Evolutionary conservation across 2,113 vertebrate species (phyloP).

Genomic region (Perognathus longimembris): DNA sequence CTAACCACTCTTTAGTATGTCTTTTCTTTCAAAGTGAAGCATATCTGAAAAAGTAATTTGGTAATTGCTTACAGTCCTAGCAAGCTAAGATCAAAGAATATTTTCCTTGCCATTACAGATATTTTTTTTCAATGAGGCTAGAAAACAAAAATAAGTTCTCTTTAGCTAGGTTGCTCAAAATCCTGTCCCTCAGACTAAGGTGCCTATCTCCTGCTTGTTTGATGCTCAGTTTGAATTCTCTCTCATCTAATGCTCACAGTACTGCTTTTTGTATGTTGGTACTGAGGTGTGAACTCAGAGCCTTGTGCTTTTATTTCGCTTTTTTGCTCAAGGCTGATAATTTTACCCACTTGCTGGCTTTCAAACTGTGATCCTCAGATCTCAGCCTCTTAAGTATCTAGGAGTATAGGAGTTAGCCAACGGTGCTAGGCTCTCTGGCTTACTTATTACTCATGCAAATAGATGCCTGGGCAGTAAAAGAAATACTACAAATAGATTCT

Average conservation of each 20-base stretch:
- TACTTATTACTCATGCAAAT: background rate
- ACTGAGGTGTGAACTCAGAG: too few relatives aligned
- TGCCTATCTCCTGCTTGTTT: background rate
- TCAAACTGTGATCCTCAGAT: too few relatives aligned
- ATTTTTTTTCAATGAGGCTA: background rate
- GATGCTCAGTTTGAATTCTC: background rate
- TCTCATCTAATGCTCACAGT: background rate
- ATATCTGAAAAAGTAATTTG: background rate
- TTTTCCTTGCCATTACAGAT: background rate
- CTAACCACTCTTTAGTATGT: background rate
- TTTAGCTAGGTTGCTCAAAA: background rate
- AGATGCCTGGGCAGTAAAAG: background rate
- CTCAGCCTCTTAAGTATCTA: too few relatives aligned
- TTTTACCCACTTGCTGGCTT: too few relatives aligned
- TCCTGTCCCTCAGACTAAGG: background rate
- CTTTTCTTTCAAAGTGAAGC: conserved; percentile 31
- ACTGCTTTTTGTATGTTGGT: too few relatives aligned
- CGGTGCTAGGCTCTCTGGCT: background rate
- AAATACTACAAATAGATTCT: background rate
- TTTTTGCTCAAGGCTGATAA: too few relatives aligned
- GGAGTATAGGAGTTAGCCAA: too few relatives aligned
- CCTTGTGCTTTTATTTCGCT: too few relatives aligned
- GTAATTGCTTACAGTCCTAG: conserved; percentile 46
- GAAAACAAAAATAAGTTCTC: background rate
- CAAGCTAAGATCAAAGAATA: background rate